Base-by-base conservation (phyloP, 2,888 invertebrate species). In the Agrotis segetum region DNA sequence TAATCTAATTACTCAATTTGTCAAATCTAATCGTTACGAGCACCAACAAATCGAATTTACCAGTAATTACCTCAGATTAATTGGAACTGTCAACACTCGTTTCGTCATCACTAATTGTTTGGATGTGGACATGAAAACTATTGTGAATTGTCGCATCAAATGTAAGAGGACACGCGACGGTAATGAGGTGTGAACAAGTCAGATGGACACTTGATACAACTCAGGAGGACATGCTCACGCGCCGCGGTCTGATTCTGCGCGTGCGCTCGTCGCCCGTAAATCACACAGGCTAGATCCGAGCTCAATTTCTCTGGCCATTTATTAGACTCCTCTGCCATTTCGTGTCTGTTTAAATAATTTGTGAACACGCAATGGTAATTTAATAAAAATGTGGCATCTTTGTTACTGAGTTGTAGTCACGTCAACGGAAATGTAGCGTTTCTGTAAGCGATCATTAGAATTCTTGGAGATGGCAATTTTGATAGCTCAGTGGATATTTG, bases 221-320 rank as follows among this genome's bases (percentile, higher is more conserved):
- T 60, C 67, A 53, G 60, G 74, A 80, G 82, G 82, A 79, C 81
- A 68, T 64, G 76, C 74, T 66, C 70, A 74, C 70, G 69, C 82
- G 78, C 76, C 79, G 77, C 86, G 86, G 78, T 85, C 85, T 86
- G 81, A 83, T 86, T 87, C 61, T 68, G 80, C 80, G 71, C 77
- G 63, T 72, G 80, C 71, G 79, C 70, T 65, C 50, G 71, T 65
- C 34, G 63, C 60, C 77, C 71, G 75, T 79, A 80, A 76, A 82
- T 83, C 85, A 79, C 77, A 66, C 68, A 70, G 69, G 71, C 77
- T 79, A 73, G 77, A 79, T 76, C 75, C 74, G 78, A 75, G 78
- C 81, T 74, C 74, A 72, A 79, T 84, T 81, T 83, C 83, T 71
- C 74, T 79, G 68, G 55, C 71, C 66, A 82, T 84, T 74, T 79